Conservation (phyloP, 2,797 vertebrate species). For the Falco novaeseelandiae region DNA sequence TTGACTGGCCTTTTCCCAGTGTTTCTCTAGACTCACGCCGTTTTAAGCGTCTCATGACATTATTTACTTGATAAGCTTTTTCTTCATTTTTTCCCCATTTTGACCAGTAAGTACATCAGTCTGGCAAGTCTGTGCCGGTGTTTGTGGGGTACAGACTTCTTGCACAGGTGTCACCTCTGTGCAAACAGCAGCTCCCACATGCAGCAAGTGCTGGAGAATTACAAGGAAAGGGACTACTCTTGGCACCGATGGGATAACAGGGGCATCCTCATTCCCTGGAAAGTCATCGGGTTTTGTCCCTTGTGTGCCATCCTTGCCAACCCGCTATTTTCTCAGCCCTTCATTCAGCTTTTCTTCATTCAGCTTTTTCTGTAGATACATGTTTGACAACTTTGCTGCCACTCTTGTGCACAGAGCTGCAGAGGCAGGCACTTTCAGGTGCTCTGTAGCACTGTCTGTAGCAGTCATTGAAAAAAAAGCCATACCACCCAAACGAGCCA, state of each 20-base stretch:
- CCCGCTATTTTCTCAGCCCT: not conserved
- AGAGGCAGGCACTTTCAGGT: not conserved
- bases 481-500: not conserved
- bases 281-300: not conserved
- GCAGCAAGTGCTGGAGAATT: not conserved
- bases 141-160: not conserved
- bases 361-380: not conserved
- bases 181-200: not conserved
- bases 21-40: not conserved
- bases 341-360: not conserved
- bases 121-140: not conserved
- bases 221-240: not conserved
- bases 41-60: not conserved
- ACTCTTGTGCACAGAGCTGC: not conserved
- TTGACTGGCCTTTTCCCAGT: not conserved
- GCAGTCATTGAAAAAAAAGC: not conserved
- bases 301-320: not conserved
- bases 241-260: accelerated
- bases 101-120: not conserved
- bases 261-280: accelerated
- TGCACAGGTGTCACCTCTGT: not conserved
- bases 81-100: not conserved
- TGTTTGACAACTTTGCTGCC: not conserved
- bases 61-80: not conserved
- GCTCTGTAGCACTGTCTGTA: not conserved